Evolutionary conservation across 2,888 invertebrate genomes (phyloP), one percentile per base, ranked within the genome.

Genomic region (Idaea straminata): DNA sequence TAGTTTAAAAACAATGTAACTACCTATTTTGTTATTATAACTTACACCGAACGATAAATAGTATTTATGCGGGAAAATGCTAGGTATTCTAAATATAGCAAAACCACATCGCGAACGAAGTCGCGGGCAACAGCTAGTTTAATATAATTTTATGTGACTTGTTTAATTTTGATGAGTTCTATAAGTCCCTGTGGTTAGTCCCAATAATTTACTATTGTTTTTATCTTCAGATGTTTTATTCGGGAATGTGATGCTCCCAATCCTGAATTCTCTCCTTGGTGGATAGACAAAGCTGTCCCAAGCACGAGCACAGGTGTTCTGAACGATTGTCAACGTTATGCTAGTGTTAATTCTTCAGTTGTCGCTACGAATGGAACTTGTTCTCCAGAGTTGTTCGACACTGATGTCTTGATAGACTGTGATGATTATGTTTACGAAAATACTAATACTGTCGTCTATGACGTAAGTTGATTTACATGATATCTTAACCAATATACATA

Each of bases 281-380:
- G 94, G 94, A 72, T 93, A 57, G 70, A 80, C 13, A 79, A 87
- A 62, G 93, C 94, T 0, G 83, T 91, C 5, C 94, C 94, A 0
- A 80, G 68, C 0, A 63, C 78, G 4, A 74, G 77, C 5, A 70
- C 47, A 72, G 25, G 76, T 74, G 2, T 80, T 89, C 80, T 89
- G 68, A 91, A 93, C 64, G 88, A 87, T 67, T 94, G 94, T 73
- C 81, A 84, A 63, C 88, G 94, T 0, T 94, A 80, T 69, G 81
- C 73, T 25, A 79, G 77, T 68, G 61, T 59, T 3, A 70, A 77
- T 69, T 59, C 76, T 4, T 36, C 76, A 4, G 47, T 63, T 1
- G 47, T 62, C 7, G 61, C 65, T 0, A 64, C 57, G 10, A 7
- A 7, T 47, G 47, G 47, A 13, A 47, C 47, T 47, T 47, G 47